A percentile compares a stretch with the other conserved stretches of the same genome.
Conservation (phyloP, 2,113 vertebrate species). For the Camelus bactrianus region DNA sequence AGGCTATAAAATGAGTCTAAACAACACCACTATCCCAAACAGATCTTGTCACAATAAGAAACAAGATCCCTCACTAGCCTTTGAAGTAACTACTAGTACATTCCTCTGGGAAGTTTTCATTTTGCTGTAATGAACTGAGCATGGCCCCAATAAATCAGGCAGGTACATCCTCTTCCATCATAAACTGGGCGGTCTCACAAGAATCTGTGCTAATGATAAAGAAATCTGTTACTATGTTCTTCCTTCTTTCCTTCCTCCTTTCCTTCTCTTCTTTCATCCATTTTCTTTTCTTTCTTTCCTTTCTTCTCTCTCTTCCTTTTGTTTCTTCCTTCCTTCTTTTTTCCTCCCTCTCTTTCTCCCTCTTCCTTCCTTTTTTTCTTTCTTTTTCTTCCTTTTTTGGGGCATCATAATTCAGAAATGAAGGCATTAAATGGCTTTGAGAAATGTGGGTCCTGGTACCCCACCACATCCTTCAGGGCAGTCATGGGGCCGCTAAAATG, state of each 20-base stretch:
- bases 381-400: not conserved
- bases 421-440: not conserved
- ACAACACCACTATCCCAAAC: not conserved
- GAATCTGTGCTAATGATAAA: not conserved
- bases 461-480: not conserved
- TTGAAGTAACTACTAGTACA: not conserved
- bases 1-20: not conserved
- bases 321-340: not conserved
- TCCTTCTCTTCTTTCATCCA: not conserved
- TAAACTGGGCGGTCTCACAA: not conserved
- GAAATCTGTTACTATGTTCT: not conserved
- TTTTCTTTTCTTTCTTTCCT: too few relatives aligned
- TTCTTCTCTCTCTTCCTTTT: too few relatives aligned
- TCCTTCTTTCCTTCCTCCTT: not conserved
- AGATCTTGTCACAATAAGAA: not conserved
- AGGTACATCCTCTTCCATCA: not conserved
- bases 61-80: not conserved
- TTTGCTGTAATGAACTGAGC: not conserved
- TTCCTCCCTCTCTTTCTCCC: too few relatives aligned
- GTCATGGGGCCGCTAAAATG: not conserved
- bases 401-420: not conserved
- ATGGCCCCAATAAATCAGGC: not conserved
- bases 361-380: too few relatives aligned
- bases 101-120: not conserved
- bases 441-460: not conserved